Base-by-base conservation (phyloP, 2,113 vertebrate genomes). In the Nothoprocta pentlandii region DNA sequence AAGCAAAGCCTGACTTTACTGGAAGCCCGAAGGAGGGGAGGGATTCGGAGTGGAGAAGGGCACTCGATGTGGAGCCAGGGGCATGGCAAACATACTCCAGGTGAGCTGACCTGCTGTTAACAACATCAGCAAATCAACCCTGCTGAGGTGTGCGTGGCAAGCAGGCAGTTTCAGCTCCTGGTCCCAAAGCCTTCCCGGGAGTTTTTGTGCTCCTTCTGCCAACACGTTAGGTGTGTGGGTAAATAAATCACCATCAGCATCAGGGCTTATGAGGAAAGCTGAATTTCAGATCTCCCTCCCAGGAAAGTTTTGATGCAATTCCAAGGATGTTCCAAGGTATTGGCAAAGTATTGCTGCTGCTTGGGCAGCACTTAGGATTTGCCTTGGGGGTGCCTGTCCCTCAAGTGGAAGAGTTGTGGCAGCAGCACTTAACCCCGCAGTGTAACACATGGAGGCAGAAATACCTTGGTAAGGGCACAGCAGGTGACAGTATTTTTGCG, bases 1-100 rank as follows among this genome's bases (percentile, higher is more conserved):
- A 86, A 84, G 87, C 58, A 58, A 80, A 44, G n/a, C 47, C 77
- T 94, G 41, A 93, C 95, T 94, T 93, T 95, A 86, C 69, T 95
- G 88, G 91, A 78, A 94, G 77, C 88, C 92, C 1, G 13, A 53
- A 94, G 91, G 83, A 93, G 66, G 42, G 89, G 91, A 93, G 86
- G 86, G 77, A 26, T 23, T 62, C 30, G 71, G 77, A 32, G 61
- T 84, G 64, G 61, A 62, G 83, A 53, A 36, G 41, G 62, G 44
- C 80, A 79, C 84, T 58, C 75, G 58, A 47, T 56, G 53, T 56
- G 87, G 85, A 90, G 26, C 41, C 79, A 26, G 90, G 92, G 80
- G 15, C 0, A 61, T 80, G 66, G 83, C 87, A 94, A 85, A 58
- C 39, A 12, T 61, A 26, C 30, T 87, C 62, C 51, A 90, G 76